Conservation (phyloP, 2,113 vertebrate species). For the Mohoua ochrocephala region DNA sequence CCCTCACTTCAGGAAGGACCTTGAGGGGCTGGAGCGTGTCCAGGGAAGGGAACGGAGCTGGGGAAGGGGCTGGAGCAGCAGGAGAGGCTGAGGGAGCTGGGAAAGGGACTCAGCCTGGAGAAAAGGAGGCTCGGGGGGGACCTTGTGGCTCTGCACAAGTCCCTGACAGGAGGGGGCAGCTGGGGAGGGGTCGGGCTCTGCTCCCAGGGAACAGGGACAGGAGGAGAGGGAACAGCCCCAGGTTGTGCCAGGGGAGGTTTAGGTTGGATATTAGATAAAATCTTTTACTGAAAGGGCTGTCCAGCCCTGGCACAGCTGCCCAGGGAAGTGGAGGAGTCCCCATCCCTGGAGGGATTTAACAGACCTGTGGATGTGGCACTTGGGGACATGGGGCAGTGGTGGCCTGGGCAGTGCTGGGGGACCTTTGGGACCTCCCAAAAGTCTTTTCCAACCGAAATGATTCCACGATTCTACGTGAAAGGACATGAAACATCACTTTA, state of each 20-base stretch:
- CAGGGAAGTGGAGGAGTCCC: too few species aligned
- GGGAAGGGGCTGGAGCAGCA: background rate
- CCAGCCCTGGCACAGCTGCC: background rate
- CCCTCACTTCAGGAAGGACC: background rate
- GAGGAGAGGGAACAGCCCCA: too few species aligned
- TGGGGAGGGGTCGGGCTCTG: accelerated
- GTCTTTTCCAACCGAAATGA: background rate
- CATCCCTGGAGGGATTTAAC: background rate
- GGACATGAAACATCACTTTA: background rate
- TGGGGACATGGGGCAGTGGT: background rate
- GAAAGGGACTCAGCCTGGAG: background rate
- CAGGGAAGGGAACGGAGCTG: background rate
- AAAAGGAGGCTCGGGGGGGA: background rate
- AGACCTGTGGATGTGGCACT: background rate
- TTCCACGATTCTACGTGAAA: background rate
- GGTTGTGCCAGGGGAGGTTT: background rate
- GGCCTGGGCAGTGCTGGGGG: background rate
- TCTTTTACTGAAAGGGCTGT: background rate
- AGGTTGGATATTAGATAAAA: background rate
- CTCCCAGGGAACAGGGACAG: too few species aligned
- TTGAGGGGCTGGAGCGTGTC: accelerated
- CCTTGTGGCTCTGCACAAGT: background rate
- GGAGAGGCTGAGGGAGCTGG: background rate
- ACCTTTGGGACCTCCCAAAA: too few species aligned
- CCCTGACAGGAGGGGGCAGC: background rate